A percentile compares a stretch with the other conserved stretches of the same genome.
These are phyloP conservation scores for Periophthalmodon schlosseri DNA, from an alignment of 2,113 vertebrate genomes.

Conservation along the genomic window DNA sequence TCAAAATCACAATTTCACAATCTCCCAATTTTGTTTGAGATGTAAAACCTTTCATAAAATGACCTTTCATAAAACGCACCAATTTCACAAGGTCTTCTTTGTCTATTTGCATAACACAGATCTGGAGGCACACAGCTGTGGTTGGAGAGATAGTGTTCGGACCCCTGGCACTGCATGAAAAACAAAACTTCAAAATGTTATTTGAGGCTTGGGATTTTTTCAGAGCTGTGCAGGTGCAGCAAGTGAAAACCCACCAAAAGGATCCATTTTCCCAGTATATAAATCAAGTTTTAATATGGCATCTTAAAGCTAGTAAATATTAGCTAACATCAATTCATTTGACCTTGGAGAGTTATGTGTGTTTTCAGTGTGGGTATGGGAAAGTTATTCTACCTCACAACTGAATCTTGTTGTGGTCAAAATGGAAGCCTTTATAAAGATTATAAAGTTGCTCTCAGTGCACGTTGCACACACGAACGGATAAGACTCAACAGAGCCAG, in stretches of 20 bases:
- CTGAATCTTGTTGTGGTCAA: conserved; percentile 12
- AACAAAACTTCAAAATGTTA: conserved; percentile 16
- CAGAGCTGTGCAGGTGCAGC: not conserved
- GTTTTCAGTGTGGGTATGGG: not conserved
- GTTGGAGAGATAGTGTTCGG: conserved; percentile 21
- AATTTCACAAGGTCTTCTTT: conserved; percentile 17
- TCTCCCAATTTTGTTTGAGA: not conserved
- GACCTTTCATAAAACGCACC: not conserved
- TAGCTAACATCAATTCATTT: not conserved
- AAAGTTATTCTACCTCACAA: conserved; percentile 10
- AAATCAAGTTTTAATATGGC: not conserved
- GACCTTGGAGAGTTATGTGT: conserved; percentile 3
- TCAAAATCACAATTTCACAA: not conserved
- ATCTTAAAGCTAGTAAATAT: conserved; percentile 2
- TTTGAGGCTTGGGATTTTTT: conserved; percentile 1
- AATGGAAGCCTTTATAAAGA: conserved; percentile 33
- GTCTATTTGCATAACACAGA: conserved; percentile 27
- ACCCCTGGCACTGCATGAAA: conserved; percentile 21
- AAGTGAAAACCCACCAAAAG: not conserved
- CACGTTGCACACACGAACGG: conserved; percentile 1
- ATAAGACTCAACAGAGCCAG: conserved; percentile 34
- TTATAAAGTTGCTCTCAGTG: conserved; percentile 47
- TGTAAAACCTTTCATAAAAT: conserved; percentile 12
- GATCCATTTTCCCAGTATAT: not conserved
- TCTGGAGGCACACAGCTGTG: conserved; percentile 8